Evolutionary conservation across 2,113 vertebrate species (phyloP), one percentile per base, ranked within the genome.

Genomic region (Tichodroma muraria): DNA sequence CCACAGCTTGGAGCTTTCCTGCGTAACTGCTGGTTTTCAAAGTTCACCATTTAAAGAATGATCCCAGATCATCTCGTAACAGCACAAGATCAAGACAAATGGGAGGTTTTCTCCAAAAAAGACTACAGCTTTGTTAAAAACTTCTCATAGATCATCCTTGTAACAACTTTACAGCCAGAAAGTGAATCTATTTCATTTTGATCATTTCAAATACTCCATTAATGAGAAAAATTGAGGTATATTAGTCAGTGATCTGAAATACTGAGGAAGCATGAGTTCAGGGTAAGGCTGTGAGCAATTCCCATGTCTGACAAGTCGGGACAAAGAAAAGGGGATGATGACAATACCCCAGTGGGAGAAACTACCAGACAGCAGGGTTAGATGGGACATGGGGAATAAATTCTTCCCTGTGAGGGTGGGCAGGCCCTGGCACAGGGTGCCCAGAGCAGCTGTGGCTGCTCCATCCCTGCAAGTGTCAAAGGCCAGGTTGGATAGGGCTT

Each of bases 121-220:
- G 95, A 84, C 72, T 52, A 79, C n/a, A 77, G 84, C 88, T 60
- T 27, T 75, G 95, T 85, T 95, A 95, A 86, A 93, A 96, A 83
- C 95, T 65, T 75, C 94, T 77, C 97, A 94, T 85, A 97, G 92
- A 95, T 98, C 97, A 97, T 81, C 77, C 81, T 70, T 89, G 38
- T 49, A 97, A 97, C 94, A 97, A 97, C 94, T 93, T 95, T 72
- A 88, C 61, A 88, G 96, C 84, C 97, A 91, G 78, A 45, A 96
- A 97, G 95, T 72, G 97, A 96, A 93, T 96, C 92, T 96, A 97
- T 96, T 98, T 97, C 97, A 96, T 97, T 97, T 91, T 97, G 97
- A 97, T 97, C 91, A 95, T 95, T 97, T 96, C 95, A 95, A 96
- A 97, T 75, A 92, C 90, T 92, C 96, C 93, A 96, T 96, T 98